These are phyloP conservation scores for Micropoecilia bifurca DNA, from an alignment of 2,797 vertebrate genomes.

Conservation along the genomic window DNA sequence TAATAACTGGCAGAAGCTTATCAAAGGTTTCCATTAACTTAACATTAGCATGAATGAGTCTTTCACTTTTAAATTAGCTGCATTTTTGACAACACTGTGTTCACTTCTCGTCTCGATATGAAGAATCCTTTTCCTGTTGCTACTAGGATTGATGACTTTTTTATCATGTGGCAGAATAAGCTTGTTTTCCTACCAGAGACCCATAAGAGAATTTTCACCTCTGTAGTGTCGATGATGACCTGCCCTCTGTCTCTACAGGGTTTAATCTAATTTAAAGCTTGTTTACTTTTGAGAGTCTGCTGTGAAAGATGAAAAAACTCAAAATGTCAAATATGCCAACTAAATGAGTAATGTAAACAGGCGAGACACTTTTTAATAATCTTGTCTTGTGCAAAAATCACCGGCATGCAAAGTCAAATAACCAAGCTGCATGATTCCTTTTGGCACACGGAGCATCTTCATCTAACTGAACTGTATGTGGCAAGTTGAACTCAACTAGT, in stretches of 20 bases:
- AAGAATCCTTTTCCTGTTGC: background rate
- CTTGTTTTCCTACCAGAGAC: background rate
- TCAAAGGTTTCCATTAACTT: background rate
- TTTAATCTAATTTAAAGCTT: slow-evolving; percentile 45
- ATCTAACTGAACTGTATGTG: background rate
- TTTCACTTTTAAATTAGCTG: no score
- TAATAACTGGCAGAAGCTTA: no score
- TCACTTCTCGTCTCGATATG: background rate
- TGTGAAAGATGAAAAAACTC: background rate
- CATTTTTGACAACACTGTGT: background rate
- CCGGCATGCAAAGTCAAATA: background rate
- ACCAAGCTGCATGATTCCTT: background rate
- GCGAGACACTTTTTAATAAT: slow-evolving; percentile 6
- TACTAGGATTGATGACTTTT: background rate
- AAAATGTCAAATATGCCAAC: background rate
- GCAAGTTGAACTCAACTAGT: background rate
- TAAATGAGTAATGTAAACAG: slow-evolving; percentile 2
- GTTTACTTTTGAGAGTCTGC: slow-evolving; percentile 10
- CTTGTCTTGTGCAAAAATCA: background rate
- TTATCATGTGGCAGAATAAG: background rate
- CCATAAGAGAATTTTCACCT: background rate
- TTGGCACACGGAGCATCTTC: background rate
- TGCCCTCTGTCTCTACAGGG: slow-evolving; percentile 6
- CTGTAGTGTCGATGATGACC: background rate
- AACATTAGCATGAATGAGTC: background rate